Evolutionary conservation across 2,888 invertebrate genomes (phyloP), one percentile per base, ranked within the genome.

Genomic region (Leptopilina myrica): DNA sequence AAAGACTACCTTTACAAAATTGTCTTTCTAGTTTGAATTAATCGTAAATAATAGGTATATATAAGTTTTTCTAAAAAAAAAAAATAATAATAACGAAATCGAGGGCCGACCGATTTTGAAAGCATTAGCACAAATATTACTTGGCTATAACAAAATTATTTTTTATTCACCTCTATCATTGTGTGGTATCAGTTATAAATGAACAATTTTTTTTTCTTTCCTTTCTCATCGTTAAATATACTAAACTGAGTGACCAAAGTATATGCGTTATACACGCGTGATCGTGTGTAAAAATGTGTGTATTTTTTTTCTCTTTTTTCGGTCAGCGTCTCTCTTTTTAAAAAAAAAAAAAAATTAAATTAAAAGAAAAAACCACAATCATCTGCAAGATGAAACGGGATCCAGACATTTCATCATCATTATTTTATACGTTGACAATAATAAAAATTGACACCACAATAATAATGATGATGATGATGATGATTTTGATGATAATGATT

Each of bases 81-180:
- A 64, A 8, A 15, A 62, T 20, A 20, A 20, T 20, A 20, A 20
- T 20, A 62, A 62, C 4, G 20, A 62, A 79, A 82, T 80, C 75
- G 78, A 81, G 67, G 80, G 64, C 64, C 78, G 78, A 79, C 77
- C 75, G 79, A 73, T 15, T 66, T 26, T 20, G 15, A 66, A 76
- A 59, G 14, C 73, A 64, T 78, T 67, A 43, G 87, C 85, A 87
- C 86, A 89, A 87, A 88, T 80, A 86, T 83, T 86, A 87, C 85
- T 89, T 87, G 88, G 87, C 89, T 89, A 89, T 89, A 89, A 89
- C 89, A 89, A 89, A 89, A 86, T 33, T 33, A 33, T 89, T 88
- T 89, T 49, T 89, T 89, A 89, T 89, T 89, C 86, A 88, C 88
- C 87, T 89, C 87, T 89, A 89, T 89, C 83, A 87, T 86, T 86